phyloP scores from a whole-genome alignment of 2,888 invertebrate species.

The Oxyteleia sp. region DNA sequence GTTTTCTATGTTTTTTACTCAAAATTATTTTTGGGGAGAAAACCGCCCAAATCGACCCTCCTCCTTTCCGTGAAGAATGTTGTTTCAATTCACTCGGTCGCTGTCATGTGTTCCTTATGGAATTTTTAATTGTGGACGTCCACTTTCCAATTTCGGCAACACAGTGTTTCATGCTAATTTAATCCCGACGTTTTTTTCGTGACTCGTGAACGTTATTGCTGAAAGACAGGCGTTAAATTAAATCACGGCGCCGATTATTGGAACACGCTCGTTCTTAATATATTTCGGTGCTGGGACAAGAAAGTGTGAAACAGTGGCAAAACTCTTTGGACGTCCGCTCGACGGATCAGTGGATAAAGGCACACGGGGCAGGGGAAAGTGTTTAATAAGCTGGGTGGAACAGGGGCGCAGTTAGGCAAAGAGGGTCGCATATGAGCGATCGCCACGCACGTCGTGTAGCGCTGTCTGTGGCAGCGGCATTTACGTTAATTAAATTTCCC shows the following conservation, averaged over 20 bases:
- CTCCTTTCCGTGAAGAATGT: too few species aligned
- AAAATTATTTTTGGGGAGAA: too few species aligned
- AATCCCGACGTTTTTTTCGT: too few species aligned
- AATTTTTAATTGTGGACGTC: too few species aligned
- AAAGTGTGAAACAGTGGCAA: constrained; percentile 57
- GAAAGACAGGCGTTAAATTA: neutral
- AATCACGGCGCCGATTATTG: neutral
- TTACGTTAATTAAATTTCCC: constrained; percentile 88
- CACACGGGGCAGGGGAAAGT: constrained; percentile 76
- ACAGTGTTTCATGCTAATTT: too few species aligned
- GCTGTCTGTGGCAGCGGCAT: constrained; percentile 86
- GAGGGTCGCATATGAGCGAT: constrained; percentile 86
- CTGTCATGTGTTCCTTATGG: too few species aligned
- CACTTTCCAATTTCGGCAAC: too few species aligned
- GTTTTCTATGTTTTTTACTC: too few species aligned
- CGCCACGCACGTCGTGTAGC: constrained; percentile 84
- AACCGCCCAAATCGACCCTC: too few species aligned
- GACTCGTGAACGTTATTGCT: neutral
- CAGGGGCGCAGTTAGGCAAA: constrained; percentile 67
- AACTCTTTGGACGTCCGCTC: constrained; percentile 65
- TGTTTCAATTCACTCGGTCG: too few species aligned
- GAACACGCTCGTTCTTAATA: neutral
- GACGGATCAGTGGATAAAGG: constrained; percentile 66
- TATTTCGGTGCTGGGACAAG: constrained; percentile 45
- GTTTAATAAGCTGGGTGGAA: constrained; percentile 82